Evolutionary conservation across 2,113 vertebrate genomes (phyloP).

Genomic region (Rhinoptilus africanus): DNA sequence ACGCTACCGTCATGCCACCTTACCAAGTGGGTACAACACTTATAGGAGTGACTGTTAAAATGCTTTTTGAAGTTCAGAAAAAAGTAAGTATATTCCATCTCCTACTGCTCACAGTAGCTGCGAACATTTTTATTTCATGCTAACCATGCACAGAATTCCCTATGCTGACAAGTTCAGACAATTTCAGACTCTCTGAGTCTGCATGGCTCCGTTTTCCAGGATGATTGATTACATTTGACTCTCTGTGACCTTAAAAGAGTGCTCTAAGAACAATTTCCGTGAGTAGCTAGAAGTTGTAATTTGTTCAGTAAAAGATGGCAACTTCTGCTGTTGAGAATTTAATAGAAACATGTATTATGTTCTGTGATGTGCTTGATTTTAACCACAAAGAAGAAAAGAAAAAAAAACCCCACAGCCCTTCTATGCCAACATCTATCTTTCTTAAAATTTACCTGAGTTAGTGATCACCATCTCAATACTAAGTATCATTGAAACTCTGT

Average conservation of each 20-base stretch:
- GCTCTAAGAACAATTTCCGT: neutral
- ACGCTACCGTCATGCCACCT: neutral
- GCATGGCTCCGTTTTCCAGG: neutral
- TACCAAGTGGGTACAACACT: neutral
- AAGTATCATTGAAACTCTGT: neutral
- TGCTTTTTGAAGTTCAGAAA: neutral
- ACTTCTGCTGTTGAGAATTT: neutral
- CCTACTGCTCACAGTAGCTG: neutral
- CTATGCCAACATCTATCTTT: neutral
- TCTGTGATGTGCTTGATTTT: neutral
- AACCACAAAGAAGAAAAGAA: neutral
- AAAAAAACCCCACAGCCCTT: neutral
- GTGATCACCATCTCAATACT: accelerated
- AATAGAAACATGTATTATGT: neutral
- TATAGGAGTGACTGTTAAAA: neutral
- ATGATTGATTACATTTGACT: neutral
- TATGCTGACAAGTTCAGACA: neutral
- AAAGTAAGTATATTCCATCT: neutral
- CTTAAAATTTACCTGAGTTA: neutral
- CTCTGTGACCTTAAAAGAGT: neutral
- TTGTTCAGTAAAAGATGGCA: neutral
- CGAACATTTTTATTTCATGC: neutral
- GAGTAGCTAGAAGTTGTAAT: neutral
- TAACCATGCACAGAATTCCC: neutral
- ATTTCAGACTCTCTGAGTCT: neutral